These are phyloP conservation scores for Resseliella maxima DNA, from an alignment of 2,888 invertebrate species.

Conservation along the genomic window DNA sequence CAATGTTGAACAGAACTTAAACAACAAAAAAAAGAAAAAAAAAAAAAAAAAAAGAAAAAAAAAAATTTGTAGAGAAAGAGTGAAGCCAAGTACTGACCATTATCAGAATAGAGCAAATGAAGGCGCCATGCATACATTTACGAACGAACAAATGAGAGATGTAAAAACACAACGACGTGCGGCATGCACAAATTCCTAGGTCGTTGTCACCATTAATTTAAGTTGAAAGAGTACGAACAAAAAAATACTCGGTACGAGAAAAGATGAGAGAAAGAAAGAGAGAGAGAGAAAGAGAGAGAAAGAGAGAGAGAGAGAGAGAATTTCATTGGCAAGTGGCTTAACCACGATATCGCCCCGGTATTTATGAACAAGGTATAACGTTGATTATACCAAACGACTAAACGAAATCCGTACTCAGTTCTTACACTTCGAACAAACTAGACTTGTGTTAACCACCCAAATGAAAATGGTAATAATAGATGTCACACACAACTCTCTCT, in stretches of 20 bases:
- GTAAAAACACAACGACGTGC: background rate
- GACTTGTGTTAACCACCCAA: no score
- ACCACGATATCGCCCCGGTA: background rate
- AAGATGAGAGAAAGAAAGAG: background rate
- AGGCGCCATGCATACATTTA: background rate
- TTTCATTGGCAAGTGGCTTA: background rate
- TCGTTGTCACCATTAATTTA: slow-evolving; percentile 42
- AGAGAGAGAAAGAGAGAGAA: background rate
- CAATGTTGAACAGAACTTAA: no score
- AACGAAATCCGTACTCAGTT: no score
- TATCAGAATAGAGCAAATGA: background rate
- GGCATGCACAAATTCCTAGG: background rate
- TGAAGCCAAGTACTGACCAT: background rate
- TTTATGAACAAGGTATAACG: background rate
- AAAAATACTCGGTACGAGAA: background rate
- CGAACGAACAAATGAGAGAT: background rate
- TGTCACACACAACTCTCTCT: no score
- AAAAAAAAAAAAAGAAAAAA: background rate
- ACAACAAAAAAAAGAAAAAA: no score
- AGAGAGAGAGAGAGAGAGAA: background rate
- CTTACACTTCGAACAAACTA: no score
- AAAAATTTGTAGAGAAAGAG: background rate
- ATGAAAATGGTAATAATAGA: background rate
- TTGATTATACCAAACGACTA: no score
- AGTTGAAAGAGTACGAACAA: no score